Evolutionary conservation across 2,888 invertebrate genomes (phyloP).

Genomic region (Nezara viridula): DNA sequence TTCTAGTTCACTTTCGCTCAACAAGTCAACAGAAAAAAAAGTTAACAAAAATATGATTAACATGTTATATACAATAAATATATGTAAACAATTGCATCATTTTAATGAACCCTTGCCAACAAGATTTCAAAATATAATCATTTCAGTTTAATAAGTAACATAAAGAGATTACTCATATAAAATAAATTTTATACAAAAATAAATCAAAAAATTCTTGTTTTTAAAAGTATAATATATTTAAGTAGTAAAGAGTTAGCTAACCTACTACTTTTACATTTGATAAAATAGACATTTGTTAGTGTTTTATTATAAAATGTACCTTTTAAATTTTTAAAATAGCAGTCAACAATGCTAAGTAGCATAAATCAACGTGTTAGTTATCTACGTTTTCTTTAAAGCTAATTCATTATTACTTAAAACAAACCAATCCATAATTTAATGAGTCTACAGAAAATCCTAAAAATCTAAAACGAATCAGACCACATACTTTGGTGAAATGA

Average conservation of each 20-base stretch:
- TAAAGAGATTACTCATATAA: slow-evolving; percentile 27
- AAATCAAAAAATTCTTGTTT: slow-evolving; percentile 13
- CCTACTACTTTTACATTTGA: neutral
- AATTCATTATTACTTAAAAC: neutral
- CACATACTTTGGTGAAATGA: neutral
- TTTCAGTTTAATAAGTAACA: neutral
- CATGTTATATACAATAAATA: slow-evolving; percentile 30
- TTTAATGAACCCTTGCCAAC: slow-evolving; percentile 30
- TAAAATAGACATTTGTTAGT: slow-evolving; percentile 9
- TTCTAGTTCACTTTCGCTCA: neutral
- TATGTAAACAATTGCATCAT: neutral
- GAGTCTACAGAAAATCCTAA: neutral
- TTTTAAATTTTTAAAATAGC: neutral
- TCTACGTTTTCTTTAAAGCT: neutral
- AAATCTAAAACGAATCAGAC: neutral
- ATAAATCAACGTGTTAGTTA: neutral
- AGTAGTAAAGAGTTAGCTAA: slow-evolving; percentile 1
- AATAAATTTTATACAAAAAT: slow-evolving; percentile 38
- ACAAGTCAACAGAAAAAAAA: slow-evolving; percentile 28
- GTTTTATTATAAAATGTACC: neutral
- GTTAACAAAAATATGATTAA: slow-evolving; percentile 3
- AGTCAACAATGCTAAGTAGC: slow-evolving; percentile 1
- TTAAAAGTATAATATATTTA: neutral
- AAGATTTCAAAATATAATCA: slow-evolving; percentile 18
- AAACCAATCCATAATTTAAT: neutral